Base-by-base conservation (phyloP, 2,797 vertebrate genomes). In the Gallinago nigripennis region DNA sequence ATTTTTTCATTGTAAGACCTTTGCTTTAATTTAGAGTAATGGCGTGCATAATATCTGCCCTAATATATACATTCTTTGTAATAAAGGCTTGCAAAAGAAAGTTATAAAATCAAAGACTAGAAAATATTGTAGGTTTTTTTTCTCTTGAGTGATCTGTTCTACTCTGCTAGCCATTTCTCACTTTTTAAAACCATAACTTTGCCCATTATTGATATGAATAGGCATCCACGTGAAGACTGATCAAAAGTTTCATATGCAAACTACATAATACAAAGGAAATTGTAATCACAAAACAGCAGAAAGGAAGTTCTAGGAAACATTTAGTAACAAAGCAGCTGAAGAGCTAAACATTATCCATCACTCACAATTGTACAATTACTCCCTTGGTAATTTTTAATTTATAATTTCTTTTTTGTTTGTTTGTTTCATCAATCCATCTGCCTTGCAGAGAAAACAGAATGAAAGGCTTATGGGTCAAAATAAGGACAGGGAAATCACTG, bases 1-100 rank as follows among this genome's bases (percentile, higher is more conserved):
- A 43, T n/a, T 48, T 60, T 70, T 53, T 53, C 10, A 23, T 30
- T 1, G 2, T 25, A 27, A 11, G 3, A 8, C 37, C 11, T 85
- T 86, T 50, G 3, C 8, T 45, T 73, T 72, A 43, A 17, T 25
- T 53, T 82, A 16, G 12, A 65, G 7, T 16, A 72, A 31, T 23
- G 6, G 15, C 0, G 0, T 58, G 7, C 0, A 1, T 45, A 39
- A 56, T 77, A 1, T 8, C 46, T 71, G 60, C 37, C 7, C 17
- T 33, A 24, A n/a, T 24, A 23, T 13, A 46, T 8, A 82, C 56
- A 39, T 9, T 53, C 7, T 48, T 76, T 37, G 35, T 69, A 53
- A 46, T 48, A 81, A 19, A 9, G 61, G 0, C 10, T 82, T 46
- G 4, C 5, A n/a, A 90, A 90, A 68, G 8, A 64, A 53, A 88